These are phyloP conservation scores for Chitala chitala DNA, from an alignment of 2,113 vertebrate genomes.

Conservation along the genomic window DNA sequence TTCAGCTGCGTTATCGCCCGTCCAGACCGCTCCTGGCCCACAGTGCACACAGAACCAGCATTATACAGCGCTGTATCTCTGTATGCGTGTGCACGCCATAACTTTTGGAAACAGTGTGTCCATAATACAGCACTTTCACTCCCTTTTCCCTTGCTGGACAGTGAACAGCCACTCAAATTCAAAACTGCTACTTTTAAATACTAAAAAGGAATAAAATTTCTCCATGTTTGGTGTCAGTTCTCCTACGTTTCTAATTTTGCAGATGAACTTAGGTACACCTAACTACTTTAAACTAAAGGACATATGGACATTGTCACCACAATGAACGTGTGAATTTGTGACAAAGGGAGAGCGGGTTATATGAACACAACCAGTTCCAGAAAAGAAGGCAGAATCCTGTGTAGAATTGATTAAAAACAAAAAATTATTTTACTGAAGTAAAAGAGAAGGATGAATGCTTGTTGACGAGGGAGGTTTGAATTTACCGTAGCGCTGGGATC, in stretches of 20 bases:
- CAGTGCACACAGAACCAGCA: not conserved
- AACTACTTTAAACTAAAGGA: too few species aligned
- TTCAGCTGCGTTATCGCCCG: slow-evolving; percentile 82
- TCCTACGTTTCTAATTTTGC: too few species aligned
- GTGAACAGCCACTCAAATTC: too few species aligned
- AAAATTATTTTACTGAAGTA: not conserved
- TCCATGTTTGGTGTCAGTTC: too few species aligned
- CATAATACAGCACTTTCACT: too few species aligned
- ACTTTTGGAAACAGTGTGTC: not conserved
- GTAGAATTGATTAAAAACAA: not conserved
- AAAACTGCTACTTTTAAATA: too few species aligned
- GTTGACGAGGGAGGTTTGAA: too few species aligned
- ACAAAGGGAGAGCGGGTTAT: not conserved
- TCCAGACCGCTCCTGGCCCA: slow-evolving; percentile 80
- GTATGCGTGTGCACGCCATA: not conserved
- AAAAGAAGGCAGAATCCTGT: not conserved
- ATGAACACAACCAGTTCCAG: not conserved
- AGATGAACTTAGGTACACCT: too few species aligned
- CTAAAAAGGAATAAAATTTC: too few species aligned
- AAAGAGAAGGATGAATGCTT: not conserved
- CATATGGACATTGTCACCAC: too few species aligned
- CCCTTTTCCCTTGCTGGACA: too few species aligned
- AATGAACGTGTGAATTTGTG: not conserved
- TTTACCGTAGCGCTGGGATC: slow-evolving; percentile 82
- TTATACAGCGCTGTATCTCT: not conserved